Conservation (phyloP, 2,888 invertebrate genomes). For the Tribolium freemani region DNA sequence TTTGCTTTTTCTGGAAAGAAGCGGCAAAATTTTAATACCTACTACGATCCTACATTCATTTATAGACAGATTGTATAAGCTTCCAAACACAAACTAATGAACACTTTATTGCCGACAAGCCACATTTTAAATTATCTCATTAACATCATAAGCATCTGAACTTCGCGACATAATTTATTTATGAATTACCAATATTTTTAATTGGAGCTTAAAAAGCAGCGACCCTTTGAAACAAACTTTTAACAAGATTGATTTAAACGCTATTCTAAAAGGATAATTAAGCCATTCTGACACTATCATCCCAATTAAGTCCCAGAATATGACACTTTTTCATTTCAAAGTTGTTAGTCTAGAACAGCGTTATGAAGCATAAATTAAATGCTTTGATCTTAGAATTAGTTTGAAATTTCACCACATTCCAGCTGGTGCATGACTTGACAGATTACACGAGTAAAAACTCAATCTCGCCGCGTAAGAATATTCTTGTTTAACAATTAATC, state of each 20-base stretch:
- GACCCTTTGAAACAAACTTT: conserved; percentile 2
- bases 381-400: neutral
- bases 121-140: conserved; percentile 4
- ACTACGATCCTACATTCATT: too few species aligned
- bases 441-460: neutral
- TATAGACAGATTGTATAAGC: too few species aligned
- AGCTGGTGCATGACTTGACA: neutral
- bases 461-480: neutral
- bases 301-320: neutral
- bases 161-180: neutral
- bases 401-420: neutral
- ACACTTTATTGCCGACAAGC: neutral
- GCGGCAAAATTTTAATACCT: too few species aligned
- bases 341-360: neutral
- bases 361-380: neutral
- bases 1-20: too few species aligned
- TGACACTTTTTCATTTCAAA: neutral
- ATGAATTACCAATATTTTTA: neutral
- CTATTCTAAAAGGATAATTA: neutral
- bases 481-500: neutral
- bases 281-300: neutral
- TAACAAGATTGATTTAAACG: conserved; percentile 10
- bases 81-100: neutral
- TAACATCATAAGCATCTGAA: neutral
- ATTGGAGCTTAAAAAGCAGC: conserved; percentile 1